Evolutionary conservation across 2,888 invertebrate species (phyloP), one percentile per base, ranked within the genome.

Genomic region (Ormyrus rosae): DNA sequence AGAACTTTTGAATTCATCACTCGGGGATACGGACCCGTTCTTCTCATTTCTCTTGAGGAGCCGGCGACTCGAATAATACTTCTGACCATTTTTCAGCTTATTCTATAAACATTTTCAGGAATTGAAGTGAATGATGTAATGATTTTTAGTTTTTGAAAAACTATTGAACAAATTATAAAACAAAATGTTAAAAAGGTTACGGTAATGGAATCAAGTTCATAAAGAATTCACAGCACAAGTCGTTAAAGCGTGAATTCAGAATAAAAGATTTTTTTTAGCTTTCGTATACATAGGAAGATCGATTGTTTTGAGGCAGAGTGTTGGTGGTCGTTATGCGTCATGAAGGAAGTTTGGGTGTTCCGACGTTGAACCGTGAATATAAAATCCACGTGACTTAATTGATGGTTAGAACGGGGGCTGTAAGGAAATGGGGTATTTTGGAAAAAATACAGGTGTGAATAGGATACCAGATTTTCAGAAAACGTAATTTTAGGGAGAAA

Each of bases 1-100:
- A 81, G 81, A 83, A 83, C 83, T 84, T 83, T 80, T 65, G 60
- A 70, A 78, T 78, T 77, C 71, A 73, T 81, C 80, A 77, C 73
- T 56, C 5, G 46, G 70, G 11, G 19, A 19, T 2, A 19, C 63
- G 69, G 19, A 19, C 19, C 58, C 65, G 58, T 45, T 11, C 13
- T 68, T 74, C 13, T 69, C 51, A 9, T 53, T 46, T 68, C 56
- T 8, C 6, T 68, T 69, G 4, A n/a, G 13, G 19, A 46, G 19
- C 11, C 9, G 0, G 8, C 9, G 4, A 4, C 46, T 53, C 19
- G 50, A n/a, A 65, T 9, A 11, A 71, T 63, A 13, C 45, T 65
- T 56, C 45, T 45, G 58, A 13, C 58, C 45, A 68, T 75, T 61
- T 75, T 46, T 75, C 51, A 63, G 46, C 19, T 50, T 34, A 63